phyloP scores from a whole-genome alignment of 1,140 invertebrate genomes.

The Kradibia gibbosae region DNA sequence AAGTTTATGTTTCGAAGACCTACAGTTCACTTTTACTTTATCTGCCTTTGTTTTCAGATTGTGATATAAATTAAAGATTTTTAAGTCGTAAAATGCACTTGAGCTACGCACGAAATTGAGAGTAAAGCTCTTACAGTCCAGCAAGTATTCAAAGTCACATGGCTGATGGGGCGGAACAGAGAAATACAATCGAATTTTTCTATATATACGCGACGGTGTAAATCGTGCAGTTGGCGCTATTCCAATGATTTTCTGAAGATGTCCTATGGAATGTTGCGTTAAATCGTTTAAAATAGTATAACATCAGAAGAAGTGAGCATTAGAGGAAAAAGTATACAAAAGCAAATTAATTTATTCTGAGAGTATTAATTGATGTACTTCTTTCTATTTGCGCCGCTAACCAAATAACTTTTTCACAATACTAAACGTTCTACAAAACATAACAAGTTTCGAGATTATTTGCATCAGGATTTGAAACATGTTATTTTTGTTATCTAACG shows the following conservation, averaged over 20 bases:
- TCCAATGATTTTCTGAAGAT: constrained; percentile 33
- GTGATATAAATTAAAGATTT: constrained; percentile 6
- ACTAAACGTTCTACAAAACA: not conserved
- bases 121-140: not conserved
- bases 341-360: not conserved
- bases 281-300: constrained; percentile 29
- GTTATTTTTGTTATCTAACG: constrained; percentile 27
- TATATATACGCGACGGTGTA: not conserved
- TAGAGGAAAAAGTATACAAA: not conserved
- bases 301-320: not conserved
- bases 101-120: not conserved
- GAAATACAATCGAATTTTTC: constrained; percentile 37
- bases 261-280: not conserved
- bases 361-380: constrained; percentile 48
- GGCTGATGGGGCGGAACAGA: constrained; percentile 11
- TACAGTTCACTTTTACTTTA: too few relatives aligned
- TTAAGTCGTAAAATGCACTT: not conserved
- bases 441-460: not conserved
- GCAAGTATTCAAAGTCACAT: not conserved
- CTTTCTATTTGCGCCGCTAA: not conserved
- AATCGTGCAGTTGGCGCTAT: constrained; percentile 8
- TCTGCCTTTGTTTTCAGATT: not conserved
- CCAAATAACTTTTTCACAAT: not conserved
- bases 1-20: too few relatives aligned
- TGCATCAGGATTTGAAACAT: constrained; percentile 35